phyloP scores from a whole-genome alignment of 2,888 invertebrate genomes.

The Melangyna quadrimaculata region DNA sequence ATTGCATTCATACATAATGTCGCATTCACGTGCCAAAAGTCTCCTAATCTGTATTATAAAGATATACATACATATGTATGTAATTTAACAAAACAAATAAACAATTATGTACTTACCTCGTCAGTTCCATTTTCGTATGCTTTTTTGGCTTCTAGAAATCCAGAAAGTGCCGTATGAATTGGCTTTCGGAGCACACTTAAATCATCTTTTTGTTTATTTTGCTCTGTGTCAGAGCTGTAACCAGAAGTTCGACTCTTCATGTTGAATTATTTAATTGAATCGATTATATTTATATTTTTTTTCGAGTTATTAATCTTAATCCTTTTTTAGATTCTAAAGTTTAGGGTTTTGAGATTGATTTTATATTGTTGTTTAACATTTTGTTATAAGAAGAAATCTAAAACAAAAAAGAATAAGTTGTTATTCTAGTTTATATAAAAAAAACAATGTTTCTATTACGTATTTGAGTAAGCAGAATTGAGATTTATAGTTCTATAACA shows the following conservation, averaged over 20 bases:
- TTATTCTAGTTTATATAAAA: neutral
- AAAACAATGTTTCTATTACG: no score
- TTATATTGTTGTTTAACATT: neutral
- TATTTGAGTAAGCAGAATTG: no score
- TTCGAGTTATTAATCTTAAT: neutral
- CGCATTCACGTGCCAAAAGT: slow-evolving; percentile 91
- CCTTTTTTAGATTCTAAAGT: neutral
- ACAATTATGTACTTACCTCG: slow-evolving; percentile 83
- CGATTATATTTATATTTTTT: neutral
- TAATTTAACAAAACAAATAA: slow-evolving; percentile 64
- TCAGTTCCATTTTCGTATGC: slow-evolving; percentile 89
- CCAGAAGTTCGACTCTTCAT: slow-evolving; percentile 73
- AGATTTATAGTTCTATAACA: no score
- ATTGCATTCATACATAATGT: slow-evolving; percentile 93
- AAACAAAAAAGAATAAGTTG: neutral
- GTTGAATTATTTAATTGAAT: slow-evolving; percentile 42
- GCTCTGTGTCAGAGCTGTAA: slow-evolving; percentile 77
- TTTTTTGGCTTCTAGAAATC: slow-evolving; percentile 87
- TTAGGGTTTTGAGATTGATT: slow-evolving; percentile 26
- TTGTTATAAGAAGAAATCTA: slow-evolving; percentile 19
- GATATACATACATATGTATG: neutral
- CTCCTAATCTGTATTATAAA: slow-evolving; percentile 85
- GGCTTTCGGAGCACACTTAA: slow-evolving; percentile 85
- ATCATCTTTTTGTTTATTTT: slow-evolving; percentile 81
- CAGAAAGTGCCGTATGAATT: slow-evolving; percentile 86